Evolutionary conservation across 2,113 vertebrate genomes (phyloP).

Genomic region (Hassar affinis): DNA sequence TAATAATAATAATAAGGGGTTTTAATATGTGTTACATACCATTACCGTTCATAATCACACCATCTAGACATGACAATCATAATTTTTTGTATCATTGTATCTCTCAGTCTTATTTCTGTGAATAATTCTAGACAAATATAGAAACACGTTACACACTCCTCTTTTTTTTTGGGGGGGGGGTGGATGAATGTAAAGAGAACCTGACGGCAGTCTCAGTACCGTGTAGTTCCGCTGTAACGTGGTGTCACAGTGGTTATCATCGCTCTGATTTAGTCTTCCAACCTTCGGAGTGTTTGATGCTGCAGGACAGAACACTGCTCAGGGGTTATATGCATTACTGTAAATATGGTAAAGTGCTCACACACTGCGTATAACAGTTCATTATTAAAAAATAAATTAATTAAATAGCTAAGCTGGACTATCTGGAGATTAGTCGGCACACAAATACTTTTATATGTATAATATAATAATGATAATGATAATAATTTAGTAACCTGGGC

Average conservation of each 20-base stretch:
- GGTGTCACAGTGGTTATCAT: neutral
- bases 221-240: neutral
- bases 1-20: neutral
- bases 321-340: neutral
- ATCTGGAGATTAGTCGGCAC: neutral
- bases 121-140: neutral
- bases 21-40: slow-evolving; percentile 9
- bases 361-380: neutral
- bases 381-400: too few species aligned
- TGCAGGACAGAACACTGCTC: neutral
- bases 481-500: neutral
- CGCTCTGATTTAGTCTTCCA: neutral
- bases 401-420: neutral
- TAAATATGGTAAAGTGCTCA: neutral
- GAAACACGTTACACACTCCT: neutral
- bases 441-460: too few species aligned
- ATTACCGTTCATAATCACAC: neutral
- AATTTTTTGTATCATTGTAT: too few species aligned
- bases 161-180: too few species aligned
- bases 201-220: neutral
- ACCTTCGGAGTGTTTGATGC: neutral
- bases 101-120: neutral
- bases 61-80: slow-evolving; percentile 8
- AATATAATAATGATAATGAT: too few species aligned
- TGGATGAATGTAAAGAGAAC: neutral